Conservation (phyloP, 2,797 vertebrate genomes). For the Sebastes trivittatus region DNA sequence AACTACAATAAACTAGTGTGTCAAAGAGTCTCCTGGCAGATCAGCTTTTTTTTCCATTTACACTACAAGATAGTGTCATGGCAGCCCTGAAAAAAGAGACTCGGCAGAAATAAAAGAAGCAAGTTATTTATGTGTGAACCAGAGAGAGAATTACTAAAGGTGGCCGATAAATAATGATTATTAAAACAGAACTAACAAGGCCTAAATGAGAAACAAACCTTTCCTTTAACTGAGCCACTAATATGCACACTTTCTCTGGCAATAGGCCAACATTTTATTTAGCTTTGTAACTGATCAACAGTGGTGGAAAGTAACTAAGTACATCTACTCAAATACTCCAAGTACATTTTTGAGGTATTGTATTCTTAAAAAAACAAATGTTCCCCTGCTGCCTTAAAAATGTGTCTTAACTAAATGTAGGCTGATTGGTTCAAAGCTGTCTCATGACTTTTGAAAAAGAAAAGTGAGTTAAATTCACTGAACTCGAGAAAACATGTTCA, state of each 20-base stretch:
- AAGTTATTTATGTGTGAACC: not conserved
- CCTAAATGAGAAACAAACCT: not conserved
- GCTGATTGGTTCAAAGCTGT: not conserved
- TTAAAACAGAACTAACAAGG: not conserved
- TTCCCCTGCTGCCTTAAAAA: not conserved
- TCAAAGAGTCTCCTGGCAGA: constrained; percentile 30
- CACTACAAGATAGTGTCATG: not conserved
- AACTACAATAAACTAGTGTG: constrained; percentile 61
- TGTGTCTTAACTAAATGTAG: not conserved
- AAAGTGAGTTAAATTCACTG: not conserved
- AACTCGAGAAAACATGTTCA: not conserved
- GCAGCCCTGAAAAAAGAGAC: not conserved
- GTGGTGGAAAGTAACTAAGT: not conserved
- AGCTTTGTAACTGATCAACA: not conserved
- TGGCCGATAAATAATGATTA: not conserved
- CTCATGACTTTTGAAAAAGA: not conserved
- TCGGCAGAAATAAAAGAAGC: not conserved
- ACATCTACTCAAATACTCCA: not conserved
- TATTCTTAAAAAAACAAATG: not conserved
- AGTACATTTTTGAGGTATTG: not conserved
- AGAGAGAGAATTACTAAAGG: not conserved
- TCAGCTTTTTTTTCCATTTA: not conserved
- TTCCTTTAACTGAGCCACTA: not conserved
- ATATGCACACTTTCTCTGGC: not conserved
- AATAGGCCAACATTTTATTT: not conserved